These are phyloP conservation scores for Campodea augens DNA, from an alignment of 1,140 invertebrate species.

Conservation along the genomic window DNA sequence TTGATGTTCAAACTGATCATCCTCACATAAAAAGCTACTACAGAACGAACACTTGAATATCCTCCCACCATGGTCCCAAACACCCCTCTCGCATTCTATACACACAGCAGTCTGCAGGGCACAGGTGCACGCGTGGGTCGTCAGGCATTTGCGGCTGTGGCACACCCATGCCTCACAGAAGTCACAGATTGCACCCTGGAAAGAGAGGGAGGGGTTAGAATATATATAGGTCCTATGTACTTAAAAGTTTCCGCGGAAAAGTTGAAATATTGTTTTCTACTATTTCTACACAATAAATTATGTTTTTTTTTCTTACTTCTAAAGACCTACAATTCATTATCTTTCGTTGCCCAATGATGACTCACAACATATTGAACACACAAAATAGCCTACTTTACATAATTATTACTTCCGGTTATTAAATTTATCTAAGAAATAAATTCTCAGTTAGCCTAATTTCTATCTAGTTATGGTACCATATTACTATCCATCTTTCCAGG, in stretches of 20 bases:
- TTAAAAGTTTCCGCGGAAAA: background rate
- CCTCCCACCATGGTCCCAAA: constrained; percentile 86
- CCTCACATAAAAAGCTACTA: constrained; percentile 77
- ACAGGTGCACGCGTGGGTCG: constrained; percentile 79
- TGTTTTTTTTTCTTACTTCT: background rate
- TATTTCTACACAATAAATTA: too few relatives aligned
- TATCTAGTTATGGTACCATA: background rate
- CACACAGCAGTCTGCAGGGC: constrained; percentile 73
- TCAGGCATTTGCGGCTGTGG: constrained; percentile 78
- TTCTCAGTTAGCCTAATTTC: too few relatives aligned
- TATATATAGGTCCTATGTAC: background rate
- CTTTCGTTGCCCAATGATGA: background rate
- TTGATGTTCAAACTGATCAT: constrained; percentile 97
- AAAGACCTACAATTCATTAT: background rate
- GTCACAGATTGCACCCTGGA: constrained; percentile 85
- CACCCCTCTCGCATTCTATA: constrained; percentile 72
- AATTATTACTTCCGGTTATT: background rate
- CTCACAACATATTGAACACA: too few relatives aligned
- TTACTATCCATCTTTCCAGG: too few relatives aligned
- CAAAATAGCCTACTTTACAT: too few relatives aligned
- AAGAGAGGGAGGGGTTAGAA: constrained; percentile 10
- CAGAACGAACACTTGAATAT: constrained; percentile 89
- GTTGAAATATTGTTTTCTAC: too few relatives aligned
- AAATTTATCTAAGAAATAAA: constrained; percentile 8
- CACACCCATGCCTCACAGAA: constrained; percentile 96